Conservation (phyloP, 2,888 invertebrate genomes). For the Ormyrus thymus region DNA sequence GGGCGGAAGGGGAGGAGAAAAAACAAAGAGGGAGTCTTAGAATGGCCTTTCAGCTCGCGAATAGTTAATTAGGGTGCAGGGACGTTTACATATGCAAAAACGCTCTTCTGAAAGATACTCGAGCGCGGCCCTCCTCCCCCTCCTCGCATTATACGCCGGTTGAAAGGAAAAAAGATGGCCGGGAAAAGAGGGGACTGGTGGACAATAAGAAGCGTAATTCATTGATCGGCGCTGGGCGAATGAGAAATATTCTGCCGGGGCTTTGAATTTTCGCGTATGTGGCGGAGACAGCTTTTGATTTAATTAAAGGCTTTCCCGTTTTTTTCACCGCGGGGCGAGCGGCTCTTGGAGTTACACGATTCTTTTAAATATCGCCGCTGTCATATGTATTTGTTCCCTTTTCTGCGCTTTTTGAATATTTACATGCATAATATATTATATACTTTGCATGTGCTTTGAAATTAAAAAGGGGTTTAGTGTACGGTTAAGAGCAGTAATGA, state of each 20-base stretch:
- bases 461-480: no score
- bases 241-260: no score
- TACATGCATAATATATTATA: no score
- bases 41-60: conserved; percentile 44
- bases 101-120: conserved; percentile 28
- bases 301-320: conserved; percentile 39
- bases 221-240: conserved; percentile 28
- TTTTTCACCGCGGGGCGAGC: conserved; percentile 55
- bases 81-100: conserved; percentile 62
- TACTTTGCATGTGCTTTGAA: no score
- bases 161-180: neutral
- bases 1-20: no score
- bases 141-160: neutral
- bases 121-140: neutral
- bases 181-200: no score
- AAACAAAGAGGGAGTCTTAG: no score
- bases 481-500: no score
- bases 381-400: no score
- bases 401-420: no score
- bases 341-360: no score
- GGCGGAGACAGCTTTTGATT: conserved; percentile 21
- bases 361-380: no score
- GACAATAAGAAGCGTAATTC: conserved; percentile 18
- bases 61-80: conserved; percentile 61
- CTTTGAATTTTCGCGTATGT: neutral